phyloP scores from a whole-genome alignment of 2,113 vertebrate genomes.

The Aviceda subcristata region DNA sequence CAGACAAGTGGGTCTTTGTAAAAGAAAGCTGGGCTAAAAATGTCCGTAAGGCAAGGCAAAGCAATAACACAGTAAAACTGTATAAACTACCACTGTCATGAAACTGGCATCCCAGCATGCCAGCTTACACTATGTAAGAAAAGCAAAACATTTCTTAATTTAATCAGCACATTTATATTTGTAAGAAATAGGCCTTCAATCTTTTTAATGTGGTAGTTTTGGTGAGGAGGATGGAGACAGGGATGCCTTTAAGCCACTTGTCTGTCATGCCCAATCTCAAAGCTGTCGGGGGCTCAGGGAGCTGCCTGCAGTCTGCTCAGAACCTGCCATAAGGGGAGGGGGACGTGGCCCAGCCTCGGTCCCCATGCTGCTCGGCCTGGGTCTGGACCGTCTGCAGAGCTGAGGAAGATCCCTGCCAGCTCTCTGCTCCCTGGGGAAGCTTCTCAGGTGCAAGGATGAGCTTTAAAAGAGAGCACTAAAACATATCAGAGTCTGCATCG shows the following conservation, averaged over 20 bases:
- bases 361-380: background rate
- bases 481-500: accelerated
- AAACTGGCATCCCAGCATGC: background rate
- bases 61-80: background rate
- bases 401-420: background rate
- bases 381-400: background rate
- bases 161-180: background rate
- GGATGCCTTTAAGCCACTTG: background rate
- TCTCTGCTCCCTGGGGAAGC: background rate
- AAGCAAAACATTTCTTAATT: background rate
- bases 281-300: background rate
- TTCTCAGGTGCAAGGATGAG: background rate
- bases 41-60: background rate
- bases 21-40: background rate
- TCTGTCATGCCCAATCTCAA: background rate
- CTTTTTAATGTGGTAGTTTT: background rate
- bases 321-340: accelerated
- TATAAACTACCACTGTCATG: background rate
- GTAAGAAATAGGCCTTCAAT: background rate
- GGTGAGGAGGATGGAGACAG: background rate
- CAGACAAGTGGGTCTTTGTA: background rate
- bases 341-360: accelerated
- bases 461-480: background rate
- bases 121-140: background rate
- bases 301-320: background rate